phyloP scores from a whole-genome alignment of 2,113 vertebrate genomes.

The Microcebus tavaratra region DNA sequence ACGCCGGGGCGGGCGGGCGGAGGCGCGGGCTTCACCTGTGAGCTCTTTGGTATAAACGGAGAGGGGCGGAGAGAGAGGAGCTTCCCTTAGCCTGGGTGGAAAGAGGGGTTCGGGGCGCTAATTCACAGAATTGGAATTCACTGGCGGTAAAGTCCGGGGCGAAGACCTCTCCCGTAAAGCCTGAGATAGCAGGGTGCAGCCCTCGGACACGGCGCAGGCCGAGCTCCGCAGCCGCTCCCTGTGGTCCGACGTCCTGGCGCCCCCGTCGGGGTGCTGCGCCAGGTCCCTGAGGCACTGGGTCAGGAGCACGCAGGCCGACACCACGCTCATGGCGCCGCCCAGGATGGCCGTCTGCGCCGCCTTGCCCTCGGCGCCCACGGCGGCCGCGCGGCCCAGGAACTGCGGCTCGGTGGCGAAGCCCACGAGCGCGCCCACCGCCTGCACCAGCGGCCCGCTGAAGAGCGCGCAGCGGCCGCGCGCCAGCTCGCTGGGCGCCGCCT shows the following conservation, averaged over 20 bases:
- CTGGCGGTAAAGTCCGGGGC: slow-evolving; percentile 97
- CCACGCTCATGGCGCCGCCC: slow-evolving; percentile 99
- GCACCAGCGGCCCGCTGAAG: slow-evolving; percentile 94
- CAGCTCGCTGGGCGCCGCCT: slow-evolving; percentile 94
- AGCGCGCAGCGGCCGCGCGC: slow-evolving; percentile 94
- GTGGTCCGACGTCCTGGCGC: slow-evolving; percentile 96
- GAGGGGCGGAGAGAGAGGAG: slow-evolving; percentile 74
- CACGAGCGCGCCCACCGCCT: slow-evolving; percentile 94
- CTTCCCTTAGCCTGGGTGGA: slow-evolving; percentile 78
- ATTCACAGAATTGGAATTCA: slow-evolving; percentile 99
- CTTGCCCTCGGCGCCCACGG: slow-evolving; percentile 94
- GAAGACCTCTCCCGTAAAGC: slow-evolving; percentile 98
- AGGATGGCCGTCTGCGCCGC: slow-evolving; percentile 97
- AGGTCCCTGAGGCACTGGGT: slow-evolving; percentile 99
- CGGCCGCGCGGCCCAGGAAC: slow-evolving; percentile 95
- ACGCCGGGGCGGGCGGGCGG: not conserved
- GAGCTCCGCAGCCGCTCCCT: slow-evolving; percentile 96
- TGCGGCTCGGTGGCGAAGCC: slow-evolving; percentile 98
- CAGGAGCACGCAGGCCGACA: slow-evolving; percentile 98
- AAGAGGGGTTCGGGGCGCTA: slow-evolving; percentile 80
- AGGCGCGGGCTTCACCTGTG: slow-evolving; percentile 74
- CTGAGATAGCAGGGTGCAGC: slow-evolving; percentile 98
- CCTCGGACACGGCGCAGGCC: slow-evolving; percentile 96
- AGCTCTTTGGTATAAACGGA: slow-evolving; percentile 93
- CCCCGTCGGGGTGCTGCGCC: slow-evolving; percentile 95